Percentiles rank a stretch among this genome's conserved stretches.
Conservation (phyloP, 2,888 invertebrate genomes). For the Nomada flava region DNA sequence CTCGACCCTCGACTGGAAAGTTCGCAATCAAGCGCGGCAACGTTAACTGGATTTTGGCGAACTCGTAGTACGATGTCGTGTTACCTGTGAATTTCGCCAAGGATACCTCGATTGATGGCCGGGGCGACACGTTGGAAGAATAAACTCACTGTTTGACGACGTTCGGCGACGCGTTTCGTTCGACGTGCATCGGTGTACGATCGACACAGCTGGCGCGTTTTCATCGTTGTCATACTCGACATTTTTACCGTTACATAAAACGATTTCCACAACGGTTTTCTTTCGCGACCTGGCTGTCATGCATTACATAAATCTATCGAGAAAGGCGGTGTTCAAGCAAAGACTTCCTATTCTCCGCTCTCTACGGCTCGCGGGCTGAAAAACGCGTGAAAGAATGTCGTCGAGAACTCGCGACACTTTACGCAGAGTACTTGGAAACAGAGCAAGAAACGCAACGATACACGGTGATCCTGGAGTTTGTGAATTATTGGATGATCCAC, state of each 20-base stretch:
- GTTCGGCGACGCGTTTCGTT: no score
- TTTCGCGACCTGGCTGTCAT: slow-evolving; percentile 10
- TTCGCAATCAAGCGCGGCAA: no score
- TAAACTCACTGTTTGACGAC: background rate
- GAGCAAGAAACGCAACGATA: slow-evolving; percentile 9
- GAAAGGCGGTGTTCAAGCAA: slow-evolving; percentile 8
- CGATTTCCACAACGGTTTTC: slow-evolving; percentile 14
- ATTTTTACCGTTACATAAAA: slow-evolving; percentile 48
- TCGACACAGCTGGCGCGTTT: background rate
- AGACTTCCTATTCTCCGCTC: slow-evolving; percentile 42
- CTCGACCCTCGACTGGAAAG: no score
- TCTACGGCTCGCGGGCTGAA: slow-evolving; percentile 31
- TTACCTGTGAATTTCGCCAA: background rate
- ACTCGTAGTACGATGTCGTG: background rate
- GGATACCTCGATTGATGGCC: background rate
- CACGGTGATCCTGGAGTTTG: background rate
- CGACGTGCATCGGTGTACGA: background rate
- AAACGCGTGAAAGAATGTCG: slow-evolving; percentile 41
- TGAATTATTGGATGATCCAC: no score
- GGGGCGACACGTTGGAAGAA: background rate
- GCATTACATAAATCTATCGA: slow-evolving; percentile 45
- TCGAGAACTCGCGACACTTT: slow-evolving; percentile 1
- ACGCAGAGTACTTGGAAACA: background rate
- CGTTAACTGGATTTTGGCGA: background rate
- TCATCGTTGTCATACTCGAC: slow-evolving; percentile 29